Percentiles rank a stretch among this genome's conserved stretches.
Evolutionary conservation across 2,888 invertebrate species (phyloP).

Genomic region (Cheilosia urbana): DNA sequence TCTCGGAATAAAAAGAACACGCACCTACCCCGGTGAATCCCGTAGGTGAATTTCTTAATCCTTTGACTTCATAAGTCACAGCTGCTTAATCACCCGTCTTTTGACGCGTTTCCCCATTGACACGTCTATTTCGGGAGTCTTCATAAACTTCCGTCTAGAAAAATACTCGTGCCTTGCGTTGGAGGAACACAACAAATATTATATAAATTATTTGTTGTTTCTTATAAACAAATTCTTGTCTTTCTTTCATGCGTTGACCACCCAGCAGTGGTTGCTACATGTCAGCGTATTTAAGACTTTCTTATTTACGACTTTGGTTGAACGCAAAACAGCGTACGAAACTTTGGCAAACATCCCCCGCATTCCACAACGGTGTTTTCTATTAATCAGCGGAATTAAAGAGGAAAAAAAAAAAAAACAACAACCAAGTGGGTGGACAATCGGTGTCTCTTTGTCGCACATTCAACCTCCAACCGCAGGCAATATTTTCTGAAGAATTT

Average conservation of each 20-base stretch:
- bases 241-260: constrained; percentile 44
- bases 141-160: constrained; percentile 6
- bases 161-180: constrained; percentile 11
- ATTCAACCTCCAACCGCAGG: constrained; percentile 22
- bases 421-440: constrained; percentile 30
- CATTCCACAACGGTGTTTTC: constrained; percentile 40
- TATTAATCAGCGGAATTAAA: constrained; percentile 50
- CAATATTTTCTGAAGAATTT: constrained; percentile 45
- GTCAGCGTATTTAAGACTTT: constrained; percentile 49
- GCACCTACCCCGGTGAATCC: background rate
- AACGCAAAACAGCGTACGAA: constrained; percentile 60
- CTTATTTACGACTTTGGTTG: constrained; percentile 65
- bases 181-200: constrained; percentile 16
- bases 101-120: constrained; percentile 12
- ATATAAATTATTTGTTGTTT: constrained; percentile 14
- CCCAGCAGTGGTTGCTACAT: constrained; percentile 55
- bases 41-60: constrained; percentile 28
- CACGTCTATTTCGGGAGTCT: constrained; percentile 31
- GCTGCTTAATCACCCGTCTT: background rate
- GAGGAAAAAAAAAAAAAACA: constrained; percentile 2
- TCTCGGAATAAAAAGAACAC: background rate
- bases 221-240: constrained; percentile 3
- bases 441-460: background rate
- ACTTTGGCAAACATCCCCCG: constrained; percentile 34
- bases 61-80: constrained; percentile 40